Percentiles rank a stretch among this genome's conserved stretches.
phyloP scores from a whole-genome alignment of 2,113 vertebrate species.

The Chlorocebus sabaeus region DNA sequence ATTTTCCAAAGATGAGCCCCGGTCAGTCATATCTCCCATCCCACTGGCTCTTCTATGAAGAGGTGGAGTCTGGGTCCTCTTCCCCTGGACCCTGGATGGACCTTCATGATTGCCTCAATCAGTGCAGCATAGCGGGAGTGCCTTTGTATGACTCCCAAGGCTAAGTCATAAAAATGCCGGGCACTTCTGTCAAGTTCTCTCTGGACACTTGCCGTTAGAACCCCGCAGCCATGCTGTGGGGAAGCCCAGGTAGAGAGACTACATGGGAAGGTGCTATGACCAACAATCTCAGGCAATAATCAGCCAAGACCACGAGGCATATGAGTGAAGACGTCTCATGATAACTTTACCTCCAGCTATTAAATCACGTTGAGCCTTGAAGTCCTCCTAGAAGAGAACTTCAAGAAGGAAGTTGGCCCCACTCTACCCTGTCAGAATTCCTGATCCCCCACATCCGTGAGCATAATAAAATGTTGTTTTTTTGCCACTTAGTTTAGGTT shows the following conservation, averaged over 20 bases:
- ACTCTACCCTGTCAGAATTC: too few species aligned
- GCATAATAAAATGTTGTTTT: too few species aligned
- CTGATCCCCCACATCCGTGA: too few species aligned
- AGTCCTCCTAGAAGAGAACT: background rate
- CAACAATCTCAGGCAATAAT: background rate
- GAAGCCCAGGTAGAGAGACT: background rate
- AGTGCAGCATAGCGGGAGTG: background rate
- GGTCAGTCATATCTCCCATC: accelerated
- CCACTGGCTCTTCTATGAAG: background rate
- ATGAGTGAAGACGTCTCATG: background rate
- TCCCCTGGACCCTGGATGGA: background rate
- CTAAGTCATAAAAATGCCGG: background rate
- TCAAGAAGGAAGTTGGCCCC: too few species aligned
- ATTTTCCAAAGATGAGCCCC: background rate
- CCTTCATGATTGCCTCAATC: background rate
- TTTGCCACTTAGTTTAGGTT: too few species aligned
- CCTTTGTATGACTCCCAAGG: background rate
- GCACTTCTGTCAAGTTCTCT: background rate
- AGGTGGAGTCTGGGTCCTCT: background rate
- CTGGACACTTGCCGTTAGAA: background rate
- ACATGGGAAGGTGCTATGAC: too few species aligned
- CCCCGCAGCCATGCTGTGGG: background rate
- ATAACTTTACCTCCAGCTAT: background rate
- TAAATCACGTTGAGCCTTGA: background rate
- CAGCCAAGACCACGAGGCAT: too few species aligned